Base-by-base conservation (phyloP, 2,888 invertebrate species). In the Chrysomela aeneicollis region DNA sequence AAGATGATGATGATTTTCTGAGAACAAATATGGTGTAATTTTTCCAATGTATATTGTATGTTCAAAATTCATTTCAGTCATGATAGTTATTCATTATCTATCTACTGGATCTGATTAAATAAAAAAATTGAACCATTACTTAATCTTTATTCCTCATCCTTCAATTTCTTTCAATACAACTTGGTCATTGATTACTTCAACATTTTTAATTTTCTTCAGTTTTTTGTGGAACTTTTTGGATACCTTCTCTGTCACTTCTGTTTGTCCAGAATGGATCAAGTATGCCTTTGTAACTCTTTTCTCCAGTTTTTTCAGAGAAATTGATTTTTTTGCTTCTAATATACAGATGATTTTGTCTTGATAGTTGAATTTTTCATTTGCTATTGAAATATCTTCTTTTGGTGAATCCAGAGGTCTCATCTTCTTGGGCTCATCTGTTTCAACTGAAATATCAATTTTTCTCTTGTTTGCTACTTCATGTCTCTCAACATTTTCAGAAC, bases 241-340 rank as follows among this genome's bases (percentile, higher is more conserved):
- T 73, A 90, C 87, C 76, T 91, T 89, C 69, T 88, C 89, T 64
- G 86, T 83, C 4, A 86, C 82, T 57, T 86, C 86, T 50, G 81
- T 68, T 35, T 77, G 75, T 0, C 85, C 77, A 9, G 67, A 72
- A 65, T 68, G 83, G 18, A 86, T 85, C 22, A 83, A 82, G 72
- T 90, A 92, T 72, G 88, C 89, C 52, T 87, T 86, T 1, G 91
- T 77, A 6, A 93, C 89, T 82, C 92, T 94, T 78, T 92, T 92
- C 73, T 89, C 88, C 17, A 95, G 82, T 74, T 92, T 91, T 76
- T 91, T 91, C 61, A 91, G 78, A 0, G 89, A 86, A 49, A 94
- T 84, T 26, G 65, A 73, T 74, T 90, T 89, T 70, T 89, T 88
- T 4, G 86, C 87, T 74, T 84, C 84, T 18, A 80, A 61, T 35